Conservation (phyloP, 2,888 invertebrate species). For the Calameuta idolon region DNA sequence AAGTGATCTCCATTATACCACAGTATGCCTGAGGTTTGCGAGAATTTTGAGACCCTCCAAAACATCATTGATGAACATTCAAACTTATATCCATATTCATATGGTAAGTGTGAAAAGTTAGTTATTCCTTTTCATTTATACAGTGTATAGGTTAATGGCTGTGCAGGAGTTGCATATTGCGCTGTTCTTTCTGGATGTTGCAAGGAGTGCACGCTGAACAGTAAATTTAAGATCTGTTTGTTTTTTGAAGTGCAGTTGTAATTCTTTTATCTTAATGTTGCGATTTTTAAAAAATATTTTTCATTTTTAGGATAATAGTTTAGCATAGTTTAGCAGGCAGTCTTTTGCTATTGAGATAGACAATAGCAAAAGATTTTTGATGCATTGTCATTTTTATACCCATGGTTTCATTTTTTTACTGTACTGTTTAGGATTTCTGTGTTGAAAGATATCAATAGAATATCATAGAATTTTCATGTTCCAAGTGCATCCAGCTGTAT, state of each 20-base stretch:
- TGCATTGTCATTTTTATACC: background rate
- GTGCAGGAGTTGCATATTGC: background rate
- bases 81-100: constrained; percentile 9
- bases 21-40: constrained; percentile 20
- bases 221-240: background rate
- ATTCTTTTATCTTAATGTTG: background rate
- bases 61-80: constrained; percentile 3
- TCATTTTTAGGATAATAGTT: background rate
- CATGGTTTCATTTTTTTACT: no score
- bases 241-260: background rate
- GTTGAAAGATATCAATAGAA: background rate
- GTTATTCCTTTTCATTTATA: background rate
- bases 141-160: background rate
- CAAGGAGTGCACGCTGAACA: background rate
- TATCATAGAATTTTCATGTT: background rate
- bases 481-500: background rate
- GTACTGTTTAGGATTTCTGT: background rate
- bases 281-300: background rate
- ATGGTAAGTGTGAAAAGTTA: constrained; percentile 1
- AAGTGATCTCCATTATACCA: background rate
- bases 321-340: no score
- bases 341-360: no score
- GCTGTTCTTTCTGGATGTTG: background rate
- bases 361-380: background rate
- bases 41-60: constrained; percentile 12